phyloP scores from a whole-genome alignment of 2,113 vertebrate species.

The Bettongia penicillata region DNA sequence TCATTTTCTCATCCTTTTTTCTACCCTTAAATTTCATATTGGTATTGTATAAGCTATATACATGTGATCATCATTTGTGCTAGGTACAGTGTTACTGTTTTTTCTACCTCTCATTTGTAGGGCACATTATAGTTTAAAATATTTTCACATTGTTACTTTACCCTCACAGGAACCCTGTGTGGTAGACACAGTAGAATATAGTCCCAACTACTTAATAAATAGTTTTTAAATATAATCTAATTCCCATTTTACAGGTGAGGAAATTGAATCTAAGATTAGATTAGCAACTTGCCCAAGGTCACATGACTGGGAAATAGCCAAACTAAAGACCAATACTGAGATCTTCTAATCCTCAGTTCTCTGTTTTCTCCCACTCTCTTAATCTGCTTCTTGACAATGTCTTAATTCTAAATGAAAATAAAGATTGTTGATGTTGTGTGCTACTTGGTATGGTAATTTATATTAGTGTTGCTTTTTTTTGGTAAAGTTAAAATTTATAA shows the following conservation, averaged over 20 bases:
- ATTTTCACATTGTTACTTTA: background rate
- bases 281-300: background rate
- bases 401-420: background rate
- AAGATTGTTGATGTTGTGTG: background rate
- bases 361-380: background rate
- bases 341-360: background rate
- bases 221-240: background rate
- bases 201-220: background rate
- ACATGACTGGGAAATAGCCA: background rate
- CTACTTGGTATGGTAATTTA: background rate
- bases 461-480: background rate
- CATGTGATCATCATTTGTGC: background rate
- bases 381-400: background rate
- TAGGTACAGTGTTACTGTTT: background rate
- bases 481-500: background rate
- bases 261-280: background rate
- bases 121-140: background rate
- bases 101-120: background rate
- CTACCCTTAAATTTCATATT: background rate
- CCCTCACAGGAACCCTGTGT: background rate
- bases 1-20: background rate
- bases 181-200: background rate
- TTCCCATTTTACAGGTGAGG: background rate
- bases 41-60: background rate
- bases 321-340: background rate